phyloP scores from a whole-genome alignment of 2,888 invertebrate species.

The Pilophorus perplexus region DNA sequence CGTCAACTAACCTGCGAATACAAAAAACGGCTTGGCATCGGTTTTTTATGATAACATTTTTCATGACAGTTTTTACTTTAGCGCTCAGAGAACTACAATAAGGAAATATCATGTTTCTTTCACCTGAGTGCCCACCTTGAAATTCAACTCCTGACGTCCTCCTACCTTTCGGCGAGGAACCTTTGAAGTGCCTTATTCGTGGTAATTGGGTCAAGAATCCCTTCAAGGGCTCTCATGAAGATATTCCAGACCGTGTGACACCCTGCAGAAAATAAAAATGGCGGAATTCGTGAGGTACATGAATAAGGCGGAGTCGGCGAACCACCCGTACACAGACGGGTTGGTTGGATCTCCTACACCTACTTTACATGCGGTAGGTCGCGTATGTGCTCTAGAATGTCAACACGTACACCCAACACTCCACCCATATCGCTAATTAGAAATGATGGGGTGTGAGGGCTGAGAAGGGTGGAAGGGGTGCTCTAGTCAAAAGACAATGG shows the following conservation, averaged over 20 bases:
- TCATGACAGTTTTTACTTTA: no score
- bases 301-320: conserved; percentile 23
- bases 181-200: conserved; percentile 15
- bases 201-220: conserved; percentile 22
- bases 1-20: no score
- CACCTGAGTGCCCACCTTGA: no score
- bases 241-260: conserved; percentile 7
- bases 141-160: no score
- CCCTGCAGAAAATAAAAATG: conserved; percentile 12
- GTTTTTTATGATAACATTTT: no score
- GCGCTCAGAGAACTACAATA: no score
- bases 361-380: conserved; percentile 29
- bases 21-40: no score
- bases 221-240: neutral
- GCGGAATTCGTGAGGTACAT: conserved; percentile 20
- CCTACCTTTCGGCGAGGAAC: no score
- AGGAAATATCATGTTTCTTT: no score
- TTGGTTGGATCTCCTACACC: neutral
- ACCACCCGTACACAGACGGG: neutral
- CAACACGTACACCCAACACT: conserved; percentile 20
- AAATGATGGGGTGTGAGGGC: conserved; percentile 1
- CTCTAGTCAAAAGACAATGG: conserved; percentile 37
- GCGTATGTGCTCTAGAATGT: conserved; percentile 1
- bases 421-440: conserved; percentile 39
- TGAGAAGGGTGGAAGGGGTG: no score